Base-by-base conservation (phyloP, 2,797 vertebrate species). In the Darevskia nairensis region DNA sequence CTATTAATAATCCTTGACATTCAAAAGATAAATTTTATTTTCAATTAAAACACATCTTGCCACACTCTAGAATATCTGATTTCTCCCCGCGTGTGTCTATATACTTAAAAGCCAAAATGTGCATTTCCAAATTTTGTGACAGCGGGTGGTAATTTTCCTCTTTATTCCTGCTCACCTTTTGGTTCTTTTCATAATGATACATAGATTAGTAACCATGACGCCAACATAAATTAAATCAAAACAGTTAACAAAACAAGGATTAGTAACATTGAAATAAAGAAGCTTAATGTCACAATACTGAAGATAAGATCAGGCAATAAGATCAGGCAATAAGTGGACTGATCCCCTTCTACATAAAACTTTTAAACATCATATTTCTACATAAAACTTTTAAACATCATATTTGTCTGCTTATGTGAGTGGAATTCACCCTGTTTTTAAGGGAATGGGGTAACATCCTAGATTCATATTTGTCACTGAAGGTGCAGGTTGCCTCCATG, bases 1-100 rank as follows among this genome's bases (percentile, higher is more conserved):
- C 90, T 93, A 95, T 95, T 95, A 95, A 95, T 96, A 96, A 95
- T 92, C 83, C 15, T 90, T 94, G 92, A 90, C 93, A 94, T 86
- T 92, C 11, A 91, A 93, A 93, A 89, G 59, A 89, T 85, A 80
- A 89, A 66, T 50, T 46, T 82, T 85, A 7, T 85, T 83, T n/a
- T 69, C 6, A 86, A 85, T 89, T 85, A 92, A 89, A 93, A 86
- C 35, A 87, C 89, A 72, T 72, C 5, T 69, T 64, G 4, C 71
- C 55, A 83, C 41, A 92, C 82, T 95, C 76, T 80, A 69, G 69
- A 92, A 94, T 44, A 81, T 86, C 80, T 84, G 2, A 82, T 85
- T 89, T 89, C 86, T n/a, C 8, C 0, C 2, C 87, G 6, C 50
- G 0, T 0, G 21, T 77, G 72, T 13, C 41, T 23, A 10, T 68